phyloP scores from a whole-genome alignment of 2,113 vertebrate genomes.

The Sceloporus tristichus region DNA sequence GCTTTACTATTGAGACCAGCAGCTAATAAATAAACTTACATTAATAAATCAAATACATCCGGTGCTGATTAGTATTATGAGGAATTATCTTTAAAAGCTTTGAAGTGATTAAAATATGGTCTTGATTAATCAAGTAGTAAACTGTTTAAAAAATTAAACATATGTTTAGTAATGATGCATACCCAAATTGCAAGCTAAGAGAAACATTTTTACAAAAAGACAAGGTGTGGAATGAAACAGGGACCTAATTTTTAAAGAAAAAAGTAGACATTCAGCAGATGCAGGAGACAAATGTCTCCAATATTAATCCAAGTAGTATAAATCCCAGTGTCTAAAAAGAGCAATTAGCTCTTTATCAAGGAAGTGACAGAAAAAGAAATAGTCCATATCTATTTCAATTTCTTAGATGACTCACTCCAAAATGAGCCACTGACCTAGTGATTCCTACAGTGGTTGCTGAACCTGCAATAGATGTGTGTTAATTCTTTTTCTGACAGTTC shows the following conservation, averaged over 20 bases:
- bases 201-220: not conserved
- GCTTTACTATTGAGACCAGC: not conserved
- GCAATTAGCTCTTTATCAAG: slow-evolving; percentile 33
- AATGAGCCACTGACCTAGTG: slow-evolving; percentile 17
- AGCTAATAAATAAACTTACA: not conserved
- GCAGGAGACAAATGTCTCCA: not conserved
- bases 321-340: not conserved
- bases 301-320: slow-evolving; percentile 7
- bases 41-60: not conserved
- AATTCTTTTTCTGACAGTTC: slow-evolving; percentile 22
- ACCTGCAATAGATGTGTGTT: slow-evolving; percentile 1
- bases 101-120: not conserved
- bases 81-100: not conserved
- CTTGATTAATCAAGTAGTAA: too few species aligned
- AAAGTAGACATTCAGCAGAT: not conserved
- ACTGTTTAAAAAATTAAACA: too few species aligned
- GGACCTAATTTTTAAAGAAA: not conserved
- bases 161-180: not conserved
- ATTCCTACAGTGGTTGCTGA: not conserved
- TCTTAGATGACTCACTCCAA: slow-evolving; percentile 8
- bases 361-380: slow-evolving; percentile 20
- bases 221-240: not conserved
- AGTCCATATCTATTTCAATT: slow-evolving; percentile 20
- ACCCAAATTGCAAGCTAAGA: not conserved
- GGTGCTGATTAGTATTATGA: not conserved